Percentiles rank a stretch among this genome's conserved stretches.
phyloP scores from a whole-genome alignment of 2,797 vertebrate species.

The Apogon hyalosoma region DNA sequence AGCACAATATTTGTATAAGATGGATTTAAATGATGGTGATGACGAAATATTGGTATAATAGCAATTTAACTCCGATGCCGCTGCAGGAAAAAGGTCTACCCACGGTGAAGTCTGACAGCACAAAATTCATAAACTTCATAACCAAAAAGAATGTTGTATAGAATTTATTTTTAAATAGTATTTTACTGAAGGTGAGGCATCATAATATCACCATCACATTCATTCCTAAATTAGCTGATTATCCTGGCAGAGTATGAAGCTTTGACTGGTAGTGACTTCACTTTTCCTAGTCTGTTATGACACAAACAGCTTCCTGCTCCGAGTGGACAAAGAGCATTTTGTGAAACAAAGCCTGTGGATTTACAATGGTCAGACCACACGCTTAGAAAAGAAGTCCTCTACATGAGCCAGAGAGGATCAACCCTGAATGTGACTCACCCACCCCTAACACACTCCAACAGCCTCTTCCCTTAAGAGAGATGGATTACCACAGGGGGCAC shows the following conservation, averaged over 20 bases:
- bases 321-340: neutral
- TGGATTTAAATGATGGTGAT: no score
- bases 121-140: no score
- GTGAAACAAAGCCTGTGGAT: neutral
- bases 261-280: neutral
- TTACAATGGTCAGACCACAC: neutral
- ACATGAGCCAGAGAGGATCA: conserved; percentile 4
- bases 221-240: neutral
- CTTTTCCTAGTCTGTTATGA: neutral
- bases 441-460: neutral
- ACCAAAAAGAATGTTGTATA: no score
- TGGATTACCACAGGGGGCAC: conserved; percentile 18
- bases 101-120: no score
- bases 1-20: no score
- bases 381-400: neutral
- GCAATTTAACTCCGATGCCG: no score
- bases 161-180: no score
- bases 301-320: neutral
- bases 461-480: conserved; percentile 11
- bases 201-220: neutral
- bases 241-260: neutral
- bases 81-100: no score
- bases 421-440: conserved; percentile 9
- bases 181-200: no score
- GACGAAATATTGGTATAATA: no score